phyloP scores from a whole-genome alignment of 2,888 invertebrate species.

The Meandrusa payeni region DNA sequence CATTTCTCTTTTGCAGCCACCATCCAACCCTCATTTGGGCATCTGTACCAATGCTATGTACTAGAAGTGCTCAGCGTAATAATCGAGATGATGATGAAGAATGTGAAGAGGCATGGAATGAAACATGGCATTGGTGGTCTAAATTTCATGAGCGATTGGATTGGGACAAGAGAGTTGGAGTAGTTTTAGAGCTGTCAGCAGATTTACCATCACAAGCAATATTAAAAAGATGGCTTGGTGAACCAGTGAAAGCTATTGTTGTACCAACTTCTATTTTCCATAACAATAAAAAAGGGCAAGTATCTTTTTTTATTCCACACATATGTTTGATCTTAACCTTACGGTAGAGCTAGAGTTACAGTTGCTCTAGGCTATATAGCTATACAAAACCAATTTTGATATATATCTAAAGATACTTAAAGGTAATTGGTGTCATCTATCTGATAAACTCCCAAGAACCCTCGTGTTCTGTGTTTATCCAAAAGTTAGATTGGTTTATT shows the following conservation, averaged over 20 bases:
- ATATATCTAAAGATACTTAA: no score
- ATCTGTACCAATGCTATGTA: conserved; percentile 83
- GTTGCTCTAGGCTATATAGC: no score
- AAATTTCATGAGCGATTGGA: conserved; percentile 82
- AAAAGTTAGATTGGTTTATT: no score
- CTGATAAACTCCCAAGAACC: no score
- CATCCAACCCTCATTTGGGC: conserved; percentile 82
- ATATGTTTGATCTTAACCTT: no score
- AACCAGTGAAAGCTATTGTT: conserved; percentile 93
- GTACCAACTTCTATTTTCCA: conserved; percentile 92
- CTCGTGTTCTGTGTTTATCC: no score
- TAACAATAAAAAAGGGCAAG: conserved; percentile 95
- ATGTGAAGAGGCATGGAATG: conserved; percentile 74
- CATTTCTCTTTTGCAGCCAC: conserved; percentile 46
- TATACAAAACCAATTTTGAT: no score
- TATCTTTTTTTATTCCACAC: conserved; percentile 4
- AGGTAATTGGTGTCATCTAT: no score
- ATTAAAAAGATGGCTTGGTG: conserved; percentile 94
- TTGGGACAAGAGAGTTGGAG: conserved; percentile 81
- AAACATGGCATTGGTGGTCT: conserved; percentile 92
- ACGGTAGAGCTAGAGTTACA: no score
- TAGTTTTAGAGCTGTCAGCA: conserved; percentile 90
- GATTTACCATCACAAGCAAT: conserved; percentile 87
- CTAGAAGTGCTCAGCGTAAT: conserved; percentile 42
- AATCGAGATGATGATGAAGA: conserved; percentile 56